Evolutionary conservation across 1,140 invertebrate species (phyloP), one percentile per base, ranked within the genome.

Genomic region (Dolichoris vasculosae): DNA sequence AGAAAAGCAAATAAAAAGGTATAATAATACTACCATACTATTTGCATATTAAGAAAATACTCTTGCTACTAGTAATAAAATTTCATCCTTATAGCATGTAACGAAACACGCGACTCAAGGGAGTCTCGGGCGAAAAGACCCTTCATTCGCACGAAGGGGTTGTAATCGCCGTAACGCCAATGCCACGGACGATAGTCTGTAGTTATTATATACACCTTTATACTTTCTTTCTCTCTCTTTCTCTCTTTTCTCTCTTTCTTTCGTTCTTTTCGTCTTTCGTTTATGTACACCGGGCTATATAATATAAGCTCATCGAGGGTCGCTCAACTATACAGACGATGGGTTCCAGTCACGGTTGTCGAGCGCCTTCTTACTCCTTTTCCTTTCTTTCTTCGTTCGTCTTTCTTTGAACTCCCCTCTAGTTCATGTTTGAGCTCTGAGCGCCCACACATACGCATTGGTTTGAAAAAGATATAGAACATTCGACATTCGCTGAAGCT

Each of bases 261-360:
- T 8, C 64, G 3, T 11, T 40, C 69, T n/a, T n/a, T n/a, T n/a
- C n/a, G n/a, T 26, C 40, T 8, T n/a, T 51, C n/a, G 0, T 4
- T 15, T 30, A 0, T 20, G 46, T 48, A 15, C n/a, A 30, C 26
- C 26, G 69, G 73, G 26, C 73, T 13, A 32, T 9, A 30, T n/a
- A n/a, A 30, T 64, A 30, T 9, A 64, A 69, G 35, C 17, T 35
- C 67, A 4, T 30, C 30, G n/a, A 51, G 75, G 43, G n/a, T 35
- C 51, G 32, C 51, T 38, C 48, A 20, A 38, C 15, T 4, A 8
- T 35, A 15, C 46, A 30, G 85, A 38, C 89, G 89, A 90, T 89
- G 89, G 89, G 79, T 91, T 90, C 90, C 89, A 90, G 91, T 92
- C 90, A 91, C 87, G 89, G 88, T 91, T 87, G 83, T 81, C 83